Evolutionary conservation across 2,797 vertebrate species (phyloP).

Genomic region (Heterohyrax brucei): DNA sequence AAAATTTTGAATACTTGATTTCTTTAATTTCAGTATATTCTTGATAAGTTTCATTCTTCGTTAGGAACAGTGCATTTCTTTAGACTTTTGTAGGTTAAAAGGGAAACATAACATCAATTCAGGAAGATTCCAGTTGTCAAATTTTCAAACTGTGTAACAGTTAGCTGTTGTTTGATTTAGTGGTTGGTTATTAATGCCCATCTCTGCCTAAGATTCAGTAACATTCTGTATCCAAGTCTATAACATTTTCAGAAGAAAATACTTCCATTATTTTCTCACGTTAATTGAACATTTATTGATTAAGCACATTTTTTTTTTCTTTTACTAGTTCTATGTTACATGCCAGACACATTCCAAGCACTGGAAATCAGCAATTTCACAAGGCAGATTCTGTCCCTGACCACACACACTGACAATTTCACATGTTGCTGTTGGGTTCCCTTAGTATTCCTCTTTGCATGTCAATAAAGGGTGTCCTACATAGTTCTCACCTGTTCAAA

Average conservation of each 20-base stretch:
- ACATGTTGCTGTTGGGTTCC: background rate
- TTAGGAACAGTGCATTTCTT: conserved; percentile 47
- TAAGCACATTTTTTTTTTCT: background rate
- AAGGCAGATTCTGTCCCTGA: background rate
- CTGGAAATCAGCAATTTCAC: conserved; percentile 30
- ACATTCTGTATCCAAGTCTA: background rate
- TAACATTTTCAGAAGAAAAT: conserved; percentile 45
- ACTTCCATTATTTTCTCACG: background rate
- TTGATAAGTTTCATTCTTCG: background rate
- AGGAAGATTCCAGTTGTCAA: background rate
- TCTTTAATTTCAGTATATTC: conserved; percentile 23
- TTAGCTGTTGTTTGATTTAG: background rate
- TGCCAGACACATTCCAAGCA: background rate
- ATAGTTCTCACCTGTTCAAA: background rate
- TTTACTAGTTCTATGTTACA: background rate
- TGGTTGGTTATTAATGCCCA: background rate
- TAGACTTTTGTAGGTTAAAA: conserved; percentile 59
- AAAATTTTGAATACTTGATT: background rate
- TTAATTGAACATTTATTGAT: conserved; percentile 20
- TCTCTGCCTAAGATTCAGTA: background rate
- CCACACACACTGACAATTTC: background rate
- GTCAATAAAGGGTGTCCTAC: background rate
- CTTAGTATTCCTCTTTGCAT: background rate
- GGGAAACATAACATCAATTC: conserved; percentile 29
- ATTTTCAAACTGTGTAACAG: conserved; percentile 7